Evolutionary conservation across 2,113 vertebrate genomes (phyloP).

Genomic region (Bos indicus): DNA sequence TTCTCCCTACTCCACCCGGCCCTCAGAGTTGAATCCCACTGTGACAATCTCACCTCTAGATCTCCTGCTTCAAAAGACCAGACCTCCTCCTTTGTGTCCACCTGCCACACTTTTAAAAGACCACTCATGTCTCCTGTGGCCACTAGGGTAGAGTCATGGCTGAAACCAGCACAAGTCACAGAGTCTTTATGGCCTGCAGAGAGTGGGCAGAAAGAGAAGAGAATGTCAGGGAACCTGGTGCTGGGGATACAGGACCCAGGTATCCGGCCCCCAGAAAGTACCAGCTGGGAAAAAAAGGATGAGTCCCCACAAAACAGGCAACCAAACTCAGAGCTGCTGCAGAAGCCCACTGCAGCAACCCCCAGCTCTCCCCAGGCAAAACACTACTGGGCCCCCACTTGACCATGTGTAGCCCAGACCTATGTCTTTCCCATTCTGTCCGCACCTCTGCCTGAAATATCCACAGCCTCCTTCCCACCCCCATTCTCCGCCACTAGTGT

Average conservation of each 20-base stretch:
- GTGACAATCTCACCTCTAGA: conserved; percentile 86
- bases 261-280: neutral
- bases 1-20: neutral
- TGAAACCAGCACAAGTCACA: conserved; percentile 92
- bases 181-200: conserved; percentile 95
- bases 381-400: neutral
- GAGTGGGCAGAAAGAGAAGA: neutral
- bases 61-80: conserved; percentile 98
- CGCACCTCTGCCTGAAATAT: neutral
- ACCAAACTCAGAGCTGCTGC: neutral
- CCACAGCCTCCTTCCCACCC: neutral
- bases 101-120: conserved; percentile 94
- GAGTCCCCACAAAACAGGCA: neutral
- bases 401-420: neutral
- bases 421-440: neutral
- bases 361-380: neutral
- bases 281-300: neutral
- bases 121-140: conserved; percentile 97
- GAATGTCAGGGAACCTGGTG: neutral
- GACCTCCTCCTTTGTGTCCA: conserved; percentile 90
- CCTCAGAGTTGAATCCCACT: neutral
- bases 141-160: conserved; percentile 91
- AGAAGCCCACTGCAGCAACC: neutral
- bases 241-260: neutral
- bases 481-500: neutral